A percentile compares a stretch with the other conserved stretches of the same genome.
Conservation (phyloP, 2,113 vertebrate genomes). For the Poecile atricapillus region DNA sequence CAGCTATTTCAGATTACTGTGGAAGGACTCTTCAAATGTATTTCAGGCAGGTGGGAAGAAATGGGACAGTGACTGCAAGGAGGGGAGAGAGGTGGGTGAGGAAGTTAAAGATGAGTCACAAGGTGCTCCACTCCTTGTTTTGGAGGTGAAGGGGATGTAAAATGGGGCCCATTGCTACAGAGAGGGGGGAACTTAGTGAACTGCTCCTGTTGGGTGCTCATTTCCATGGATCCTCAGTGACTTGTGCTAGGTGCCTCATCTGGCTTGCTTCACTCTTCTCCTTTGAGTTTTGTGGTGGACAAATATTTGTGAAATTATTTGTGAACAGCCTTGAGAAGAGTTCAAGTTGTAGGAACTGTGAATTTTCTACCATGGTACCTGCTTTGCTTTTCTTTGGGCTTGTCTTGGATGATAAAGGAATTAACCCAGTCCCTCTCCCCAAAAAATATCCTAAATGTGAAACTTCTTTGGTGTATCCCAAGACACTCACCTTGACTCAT, state of each 20-base stretch:
- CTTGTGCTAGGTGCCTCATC: background rate
- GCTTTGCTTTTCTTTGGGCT: background rate
- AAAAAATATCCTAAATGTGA: background rate
- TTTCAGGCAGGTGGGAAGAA: constrained; percentile 8
- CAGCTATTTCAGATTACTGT: constrained; percentile 17
- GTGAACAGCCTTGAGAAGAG: background rate
- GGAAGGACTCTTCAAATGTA: background rate
- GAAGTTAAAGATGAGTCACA: background rate
- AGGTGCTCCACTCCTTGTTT: background rate
- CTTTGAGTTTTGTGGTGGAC: background rate
- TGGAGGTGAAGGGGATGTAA: background rate
- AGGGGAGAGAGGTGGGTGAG: background rate
- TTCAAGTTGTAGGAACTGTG: background rate
- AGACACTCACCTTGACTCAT: background rate
- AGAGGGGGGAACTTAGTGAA: background rate
- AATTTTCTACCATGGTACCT: background rate
- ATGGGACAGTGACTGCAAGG: background rate
- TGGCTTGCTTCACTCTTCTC: background rate
- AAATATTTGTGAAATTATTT: background rate
- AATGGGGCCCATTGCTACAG: background rate
- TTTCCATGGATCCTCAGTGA: background rate
- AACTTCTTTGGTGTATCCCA: background rate
- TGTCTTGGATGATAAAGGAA: background rate
- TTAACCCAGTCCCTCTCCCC: background rate
- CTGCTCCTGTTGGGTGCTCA: background rate